Evolutionary conservation across 1,140 invertebrate species (phyloP), one percentile per base, ranked within the genome.

Genomic region (Cepaea nemoralis): DNA sequence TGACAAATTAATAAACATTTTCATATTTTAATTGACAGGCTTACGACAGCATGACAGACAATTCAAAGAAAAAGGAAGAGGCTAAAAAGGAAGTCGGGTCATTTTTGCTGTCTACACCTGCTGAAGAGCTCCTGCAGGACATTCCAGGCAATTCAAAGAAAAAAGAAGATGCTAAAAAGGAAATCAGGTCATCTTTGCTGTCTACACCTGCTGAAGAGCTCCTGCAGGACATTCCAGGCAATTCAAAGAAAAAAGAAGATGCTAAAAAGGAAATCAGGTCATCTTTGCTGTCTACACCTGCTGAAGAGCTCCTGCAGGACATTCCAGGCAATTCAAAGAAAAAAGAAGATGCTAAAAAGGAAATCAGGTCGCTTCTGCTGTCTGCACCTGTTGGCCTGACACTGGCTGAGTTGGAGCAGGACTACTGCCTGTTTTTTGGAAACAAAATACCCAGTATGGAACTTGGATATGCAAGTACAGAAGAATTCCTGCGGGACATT

Each of bases 301-400:
- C 42, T 6, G 70, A 39, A n/a, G 22, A 42, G 27, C 40, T 39
- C 8, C 14, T 73, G n/a, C 37, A 40, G 24, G 70, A 73, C 66
- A 73, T 73, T 37, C 1, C 70, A 39, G 70, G 42, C 5, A 22
- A 12, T 2, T 8, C 35, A 39, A 73, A 73, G 39, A 73, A 42
- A n/a, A 73, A 5, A 42, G 70, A 73, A 31, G 37, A 40, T 37
- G 24, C 27, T 16, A 73, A 73, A 39, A 73, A 42, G 39, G 35
- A 73, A 31, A 73, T 73, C 39, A 40, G 70, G 39, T 73, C 70
- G 12, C 42, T 73, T 22, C 39, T 73, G 5, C 10, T 40, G 39
- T 73, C 70, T 8, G 70, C 70, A 73, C 70, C 70, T 42, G 24
- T 73, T 6, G 70, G 70, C 6, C 39, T 73, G 27, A 73, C 70